Conservation (phyloP, 2,797 vertebrate species). For the Clarias fuscus region DNA sequence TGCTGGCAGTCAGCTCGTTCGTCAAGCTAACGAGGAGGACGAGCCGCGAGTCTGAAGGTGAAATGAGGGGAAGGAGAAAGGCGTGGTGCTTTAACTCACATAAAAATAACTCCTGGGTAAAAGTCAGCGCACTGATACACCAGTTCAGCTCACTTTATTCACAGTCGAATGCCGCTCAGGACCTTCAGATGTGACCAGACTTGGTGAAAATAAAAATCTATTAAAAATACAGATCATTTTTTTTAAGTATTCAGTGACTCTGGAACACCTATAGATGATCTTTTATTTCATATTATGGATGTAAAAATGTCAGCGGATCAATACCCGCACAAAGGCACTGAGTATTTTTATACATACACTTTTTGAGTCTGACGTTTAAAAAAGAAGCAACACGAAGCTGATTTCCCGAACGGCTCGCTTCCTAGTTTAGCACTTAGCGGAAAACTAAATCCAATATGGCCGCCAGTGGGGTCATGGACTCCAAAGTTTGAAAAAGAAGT, state of each 20-base stretch:
- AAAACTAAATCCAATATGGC: too few species aligned
- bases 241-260: neutral
- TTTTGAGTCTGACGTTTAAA: neutral
- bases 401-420: neutral
- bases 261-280: neutral
- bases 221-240: too few species aligned
- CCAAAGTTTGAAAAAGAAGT: too few species aligned
- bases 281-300: neutral
- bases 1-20: constrained; percentile 78
- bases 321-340: neutral
- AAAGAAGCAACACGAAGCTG: neutral
- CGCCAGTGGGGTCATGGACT: too few species aligned
- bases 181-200: neutral
- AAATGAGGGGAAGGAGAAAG: constrained; percentile 72
- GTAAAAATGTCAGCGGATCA: neutral
- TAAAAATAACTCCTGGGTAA: neutral
- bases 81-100: constrained; percentile 62
- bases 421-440: too few species aligned
- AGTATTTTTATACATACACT: neutral
- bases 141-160: too few species aligned
- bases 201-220: neutral
- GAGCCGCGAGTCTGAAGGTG: constrained; percentile 35
- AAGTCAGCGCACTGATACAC: neutral
- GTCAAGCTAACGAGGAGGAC: constrained; percentile 94
- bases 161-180: neutral